Percentiles rank a stretch among this genome's conserved stretches.
phyloP scores from a whole-genome alignment of 2,888 invertebrate species.

The Pardosa pseudoannulata region DNA sequence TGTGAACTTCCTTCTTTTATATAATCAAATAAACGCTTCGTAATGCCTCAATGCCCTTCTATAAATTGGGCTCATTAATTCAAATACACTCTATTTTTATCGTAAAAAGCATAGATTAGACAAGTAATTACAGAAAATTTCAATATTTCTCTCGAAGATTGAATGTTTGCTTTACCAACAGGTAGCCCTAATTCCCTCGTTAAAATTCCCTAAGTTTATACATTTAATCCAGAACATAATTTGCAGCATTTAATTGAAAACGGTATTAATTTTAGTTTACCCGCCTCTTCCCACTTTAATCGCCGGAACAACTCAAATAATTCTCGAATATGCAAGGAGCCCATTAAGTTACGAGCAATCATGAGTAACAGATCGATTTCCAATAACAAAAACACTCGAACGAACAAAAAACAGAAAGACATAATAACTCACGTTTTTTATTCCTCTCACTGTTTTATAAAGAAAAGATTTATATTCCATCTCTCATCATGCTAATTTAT shows the following conservation, averaged over 20 bases:
- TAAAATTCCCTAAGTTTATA: neutral
- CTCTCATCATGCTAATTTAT: conserved; percentile 68
- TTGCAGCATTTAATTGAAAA: neutral
- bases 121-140: no score
- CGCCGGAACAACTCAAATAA: neutral
- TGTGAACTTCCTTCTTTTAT: no score
- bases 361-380: conserved; percentile 69
- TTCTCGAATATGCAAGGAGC: neutral
- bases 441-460: conserved; percentile 36
- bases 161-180: neutral
- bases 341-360: neutral
- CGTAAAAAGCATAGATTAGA: no score
- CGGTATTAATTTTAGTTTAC: neutral
- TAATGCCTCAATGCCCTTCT: no score
- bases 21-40: no score
- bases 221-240: neutral
- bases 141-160: no score
- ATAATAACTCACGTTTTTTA: conserved; percentile 52
- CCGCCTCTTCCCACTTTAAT: neutral
- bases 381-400: conserved; percentile 49
- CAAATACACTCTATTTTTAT: no score
- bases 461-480: conserved; percentile 58
- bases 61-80: no score
- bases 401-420: conserved; percentile 18
- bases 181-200: neutral